A percentile compares a stretch with the other conserved stretches of the same genome.
Evolutionary conservation across 2,113 vertebrate species (phyloP).

Genomic region (Kryptolebias marmoratus): DNA sequence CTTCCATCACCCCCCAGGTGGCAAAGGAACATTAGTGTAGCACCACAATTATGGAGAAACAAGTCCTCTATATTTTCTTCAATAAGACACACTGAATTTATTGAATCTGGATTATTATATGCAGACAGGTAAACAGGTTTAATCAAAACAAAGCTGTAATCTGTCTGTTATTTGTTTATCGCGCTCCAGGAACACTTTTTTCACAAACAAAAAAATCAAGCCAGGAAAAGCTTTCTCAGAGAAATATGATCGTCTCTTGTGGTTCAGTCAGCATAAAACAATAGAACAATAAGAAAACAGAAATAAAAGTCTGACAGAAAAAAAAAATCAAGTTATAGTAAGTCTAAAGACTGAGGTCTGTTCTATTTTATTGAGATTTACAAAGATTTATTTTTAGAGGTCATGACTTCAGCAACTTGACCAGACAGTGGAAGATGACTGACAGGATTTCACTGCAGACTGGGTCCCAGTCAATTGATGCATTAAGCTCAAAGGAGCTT

Average conservation of each 20-base stretch:
- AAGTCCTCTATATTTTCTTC: conserved; percentile 19
- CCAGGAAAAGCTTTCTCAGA: no score
- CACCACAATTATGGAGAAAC: conserved; percentile 27
- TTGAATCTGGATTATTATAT: conserved; percentile 9
- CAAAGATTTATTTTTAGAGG: background rate
- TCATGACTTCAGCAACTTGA: conserved; percentile 9
- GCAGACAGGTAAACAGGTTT: conserved; percentile 25
- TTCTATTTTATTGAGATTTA: background rate
- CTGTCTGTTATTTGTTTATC: conserved; percentile 34
- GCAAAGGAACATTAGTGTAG: conserved; percentile 36
- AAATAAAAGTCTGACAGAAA: no score
- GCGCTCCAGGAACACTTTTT: conserved; percentile 1
- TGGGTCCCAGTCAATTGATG: background rate
- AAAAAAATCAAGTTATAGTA: no score
- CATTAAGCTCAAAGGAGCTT: background rate
- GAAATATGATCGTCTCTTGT: no score
- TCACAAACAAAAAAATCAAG: background rate
- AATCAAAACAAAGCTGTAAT: conserved; percentile 42
- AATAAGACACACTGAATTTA: background rate
- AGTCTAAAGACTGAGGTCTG: background rate
- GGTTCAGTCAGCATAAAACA: no score
- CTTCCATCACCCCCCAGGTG: conserved; percentile 48
- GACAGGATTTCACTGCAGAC: conserved; percentile 9
- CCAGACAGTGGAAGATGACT: conserved; percentile 17
- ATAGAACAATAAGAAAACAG: no score